Conservation (phyloP, 30 jellyfish, hydroid and myxozoan species). For the Cassiopea xamachana region DNA sequence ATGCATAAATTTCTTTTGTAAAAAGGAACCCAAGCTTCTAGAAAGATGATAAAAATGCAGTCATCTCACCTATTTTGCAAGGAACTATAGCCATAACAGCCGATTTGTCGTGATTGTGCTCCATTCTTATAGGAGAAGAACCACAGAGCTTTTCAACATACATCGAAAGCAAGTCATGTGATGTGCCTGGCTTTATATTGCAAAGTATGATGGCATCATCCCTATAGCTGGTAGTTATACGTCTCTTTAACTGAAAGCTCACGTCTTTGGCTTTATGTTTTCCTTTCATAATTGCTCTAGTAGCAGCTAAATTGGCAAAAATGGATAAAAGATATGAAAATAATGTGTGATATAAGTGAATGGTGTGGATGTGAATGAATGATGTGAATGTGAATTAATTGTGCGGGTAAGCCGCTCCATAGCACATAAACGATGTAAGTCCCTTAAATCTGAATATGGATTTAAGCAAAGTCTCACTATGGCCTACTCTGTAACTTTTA, state of each 20-base stretch:
- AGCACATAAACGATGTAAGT: too few species aligned
- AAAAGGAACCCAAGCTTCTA: too few species aligned
- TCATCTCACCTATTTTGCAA: conserved; percentile 22
- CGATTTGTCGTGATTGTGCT: conserved; percentile 8
- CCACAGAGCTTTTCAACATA: neutral
- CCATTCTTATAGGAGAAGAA: neutral
- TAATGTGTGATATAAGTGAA: neutral
- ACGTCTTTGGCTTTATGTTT: neutral
- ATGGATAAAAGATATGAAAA: neutral
- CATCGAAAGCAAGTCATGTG: neutral
- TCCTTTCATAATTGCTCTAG: neutral
- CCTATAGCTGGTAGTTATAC: neutral
- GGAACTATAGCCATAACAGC: conserved; percentile 16
- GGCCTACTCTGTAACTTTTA: too few species aligned
- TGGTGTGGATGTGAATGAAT: too few species aligned
- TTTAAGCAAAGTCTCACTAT: too few species aligned
- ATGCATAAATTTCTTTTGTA: neutral
- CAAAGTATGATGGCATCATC: neutral
- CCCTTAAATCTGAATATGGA: too few species aligned
- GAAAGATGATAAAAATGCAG: neutral
- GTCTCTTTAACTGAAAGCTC: neutral
- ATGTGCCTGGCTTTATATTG: neutral
- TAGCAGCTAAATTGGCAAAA: neutral
- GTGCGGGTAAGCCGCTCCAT: too few species aligned
- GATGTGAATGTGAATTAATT: too few species aligned